Base-by-base conservation (phyloP, 1,140 invertebrate genomes). In the Aphis gossypii region DNA sequence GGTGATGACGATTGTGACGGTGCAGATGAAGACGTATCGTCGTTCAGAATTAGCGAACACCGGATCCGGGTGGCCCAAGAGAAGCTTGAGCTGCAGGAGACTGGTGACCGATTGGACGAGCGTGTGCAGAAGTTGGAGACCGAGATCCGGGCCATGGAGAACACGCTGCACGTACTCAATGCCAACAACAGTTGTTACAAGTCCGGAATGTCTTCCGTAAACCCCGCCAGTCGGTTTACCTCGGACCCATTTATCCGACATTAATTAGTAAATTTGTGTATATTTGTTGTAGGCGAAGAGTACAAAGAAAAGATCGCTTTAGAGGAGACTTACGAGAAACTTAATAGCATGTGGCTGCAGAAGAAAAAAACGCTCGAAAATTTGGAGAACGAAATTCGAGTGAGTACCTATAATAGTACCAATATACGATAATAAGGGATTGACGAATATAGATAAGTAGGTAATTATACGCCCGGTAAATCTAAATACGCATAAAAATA, bases 121-220 rank as follows among this genome's bases (percentile, higher is more conserved):
- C 96, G 96, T 90, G 97, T 97, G 35, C 95, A 95, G 94, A 96
- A 96, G 94, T 96, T 96, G 41, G 97, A 97, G 95, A 95, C 96
- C 54, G 97, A 97, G 95, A 97, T 97, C 94, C 95, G 96, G 38
- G 97, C 97, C 54, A 96, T 97, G 95, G 97, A 98, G 95, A 97
- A 97, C 94, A 97, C 97, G 25, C 94, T 97, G 94, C 96, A 96
- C 54, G 95, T 97, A 14, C 95, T 97, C 21, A 97, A 97, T 94
- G 95, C 96, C n/a, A 96, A 97, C 87, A 97, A 97, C 94, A 95
- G 92, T 6, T 94, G 93, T 68, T 95, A 94, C 90, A 94, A 94
- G 84, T 84, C 90, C 25, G 94, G 94, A 68, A 76, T 95, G 89
- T 94, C 94, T 30, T 82, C 94, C 6, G 93, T 95, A 3, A 94